phyloP scores from a whole-genome alignment of 2,797 vertebrate genomes.

The Cuniculus paca region DNA sequence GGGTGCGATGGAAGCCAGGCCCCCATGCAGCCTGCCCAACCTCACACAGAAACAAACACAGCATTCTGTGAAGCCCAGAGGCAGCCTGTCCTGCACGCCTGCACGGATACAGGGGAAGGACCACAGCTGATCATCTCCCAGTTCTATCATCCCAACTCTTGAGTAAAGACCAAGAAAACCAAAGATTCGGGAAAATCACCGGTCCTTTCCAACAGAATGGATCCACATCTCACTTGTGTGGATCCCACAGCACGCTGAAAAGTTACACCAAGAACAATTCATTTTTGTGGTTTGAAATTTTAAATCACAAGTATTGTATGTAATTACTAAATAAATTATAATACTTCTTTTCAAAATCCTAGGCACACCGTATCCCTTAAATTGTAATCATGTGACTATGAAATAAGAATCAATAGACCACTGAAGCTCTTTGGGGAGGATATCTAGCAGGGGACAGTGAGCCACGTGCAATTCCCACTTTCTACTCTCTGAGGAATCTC shows the following conservation, averaged over 20 bases:
- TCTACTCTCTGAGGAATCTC: background rate
- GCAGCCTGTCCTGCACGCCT: background rate
- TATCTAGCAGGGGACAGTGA: background rate
- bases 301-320: background rate
- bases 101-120: background rate
- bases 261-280: background rate
- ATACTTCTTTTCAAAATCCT: background rate
- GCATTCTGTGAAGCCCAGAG: background rate
- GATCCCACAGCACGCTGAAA: background rate
- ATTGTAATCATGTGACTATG: background rate
- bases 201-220: background rate
- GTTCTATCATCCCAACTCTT: background rate
- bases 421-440: background rate
- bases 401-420: background rate
- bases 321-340: background rate
- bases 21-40: background rate
- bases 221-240: background rate
- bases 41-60: background rate
- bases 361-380: background rate
- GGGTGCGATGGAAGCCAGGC: background rate
- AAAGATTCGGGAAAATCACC: background rate
- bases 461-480: background rate
- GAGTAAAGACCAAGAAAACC: background rate
- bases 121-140: background rate
- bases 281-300: slow-evolving; percentile 6